Percentiles rank a stretch among this genome's conserved stretches.
These are phyloP conservation scores for Ophiothrix spiculata DNA, from an alignment of 35 echinoderm and acorn worm species.

Conservation along the genomic window DNA sequence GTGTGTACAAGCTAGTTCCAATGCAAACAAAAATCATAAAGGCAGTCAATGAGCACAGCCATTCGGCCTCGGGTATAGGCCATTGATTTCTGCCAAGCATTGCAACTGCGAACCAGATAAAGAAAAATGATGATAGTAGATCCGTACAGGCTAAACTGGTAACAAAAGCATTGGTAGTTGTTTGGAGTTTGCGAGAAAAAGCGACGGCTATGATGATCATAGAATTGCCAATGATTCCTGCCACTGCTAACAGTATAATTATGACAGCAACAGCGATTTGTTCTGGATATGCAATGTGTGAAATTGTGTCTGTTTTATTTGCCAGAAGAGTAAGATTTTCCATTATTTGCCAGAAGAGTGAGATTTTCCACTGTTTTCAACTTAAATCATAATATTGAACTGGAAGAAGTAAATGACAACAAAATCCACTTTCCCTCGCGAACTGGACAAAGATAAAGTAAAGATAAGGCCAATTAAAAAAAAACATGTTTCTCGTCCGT, in stretches of 20 bases:
- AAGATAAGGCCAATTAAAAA: no score
- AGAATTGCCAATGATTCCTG: constrained; percentile 29
- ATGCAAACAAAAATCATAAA: background rate
- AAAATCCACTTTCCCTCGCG: no score
- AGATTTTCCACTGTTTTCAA: no score
- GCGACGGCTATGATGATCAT: constrained; percentile 41
- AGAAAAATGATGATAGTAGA: constrained; percentile 18
- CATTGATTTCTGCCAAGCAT: background rate
- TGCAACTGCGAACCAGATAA: background rate
- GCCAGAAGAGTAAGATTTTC: no score
- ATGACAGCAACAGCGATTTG: background rate
- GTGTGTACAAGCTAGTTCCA: background rate
- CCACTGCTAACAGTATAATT: background rate
- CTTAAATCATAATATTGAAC: no score
- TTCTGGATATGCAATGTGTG: no score
- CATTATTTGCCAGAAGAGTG: no score
- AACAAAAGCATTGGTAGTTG: constrained; percentile 57
- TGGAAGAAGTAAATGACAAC: no score
- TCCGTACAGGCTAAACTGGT: constrained; percentile 33
- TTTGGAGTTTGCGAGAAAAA: constrained; percentile 39
- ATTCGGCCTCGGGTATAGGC: background rate
- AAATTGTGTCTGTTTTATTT: no score
- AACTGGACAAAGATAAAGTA: no score
- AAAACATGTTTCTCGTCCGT: no score
- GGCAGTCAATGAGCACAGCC: background rate